Evolutionary conservation across 2,797 vertebrate genomes (phyloP).

Genomic region (Cetoscarus ocellatus): DNA sequence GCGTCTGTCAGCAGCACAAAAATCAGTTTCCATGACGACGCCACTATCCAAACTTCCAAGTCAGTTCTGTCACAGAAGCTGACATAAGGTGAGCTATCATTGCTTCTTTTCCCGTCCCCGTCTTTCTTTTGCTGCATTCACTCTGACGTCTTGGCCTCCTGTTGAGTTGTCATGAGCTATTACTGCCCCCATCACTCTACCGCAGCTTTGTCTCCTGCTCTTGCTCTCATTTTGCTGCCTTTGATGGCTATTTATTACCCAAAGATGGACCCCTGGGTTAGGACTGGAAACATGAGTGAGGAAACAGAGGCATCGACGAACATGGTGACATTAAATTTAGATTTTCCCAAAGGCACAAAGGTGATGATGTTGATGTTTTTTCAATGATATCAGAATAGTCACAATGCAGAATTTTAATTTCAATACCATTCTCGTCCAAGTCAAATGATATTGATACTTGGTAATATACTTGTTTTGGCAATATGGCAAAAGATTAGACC

Average conservation of each 20-base stretch:
- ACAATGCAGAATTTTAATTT: too few relatives aligned
- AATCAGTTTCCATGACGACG: conserved; percentile 38
- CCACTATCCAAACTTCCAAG: conserved; percentile 67
- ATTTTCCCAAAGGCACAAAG: conserved; percentile 44
- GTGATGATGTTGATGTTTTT: conserved; percentile 20
- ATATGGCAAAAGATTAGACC: too few relatives aligned
- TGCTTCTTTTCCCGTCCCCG: conserved; percentile 32
- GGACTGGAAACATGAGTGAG: conserved; percentile 39
- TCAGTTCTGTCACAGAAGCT: conserved; percentile 65
- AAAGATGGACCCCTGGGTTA: conserved; percentile 51
- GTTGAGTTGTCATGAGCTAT: conserved; percentile 55
- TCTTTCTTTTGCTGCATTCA: conserved; percentile 38
- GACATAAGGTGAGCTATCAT: conserved; percentile 72
- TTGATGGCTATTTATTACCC: conserved; percentile 67
- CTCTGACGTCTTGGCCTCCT: conserved; percentile 40
- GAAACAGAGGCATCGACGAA: conserved; percentile 23
- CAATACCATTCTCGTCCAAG: too few relatives aligned
- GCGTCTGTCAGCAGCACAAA: conserved; percentile 56
- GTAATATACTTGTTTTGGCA: too few relatives aligned
- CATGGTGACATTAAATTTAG: conserved; percentile 38
- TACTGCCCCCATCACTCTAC: conserved; percentile 53
- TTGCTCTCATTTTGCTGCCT: conserved; percentile 44
- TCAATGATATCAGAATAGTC: conserved; percentile 11
- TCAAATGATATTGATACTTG: too few relatives aligned
- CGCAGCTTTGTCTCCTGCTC: conserved; percentile 20